Conservation (phyloP, 2,888 invertebrate species). For the Euproctis similis region DNA sequence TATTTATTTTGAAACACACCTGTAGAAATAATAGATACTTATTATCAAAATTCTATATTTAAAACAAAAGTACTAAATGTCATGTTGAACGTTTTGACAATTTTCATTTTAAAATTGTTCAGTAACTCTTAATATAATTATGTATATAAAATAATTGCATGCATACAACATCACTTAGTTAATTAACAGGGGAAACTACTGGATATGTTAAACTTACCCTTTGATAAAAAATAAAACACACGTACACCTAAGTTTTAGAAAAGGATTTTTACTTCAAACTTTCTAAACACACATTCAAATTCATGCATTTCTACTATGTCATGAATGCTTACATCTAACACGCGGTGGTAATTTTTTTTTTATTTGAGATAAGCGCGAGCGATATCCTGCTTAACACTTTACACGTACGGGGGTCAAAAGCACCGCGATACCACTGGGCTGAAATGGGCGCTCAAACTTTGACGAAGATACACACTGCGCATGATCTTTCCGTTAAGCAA, state of each 20-base stretch:
- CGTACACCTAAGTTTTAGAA: constrained; percentile 51
- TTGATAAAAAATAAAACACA: constrained; percentile 41
- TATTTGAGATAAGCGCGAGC: constrained; percentile 42
- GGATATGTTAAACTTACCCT: constrained; percentile 57
- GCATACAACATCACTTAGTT: constrained; percentile 26
- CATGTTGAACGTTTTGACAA: no score
- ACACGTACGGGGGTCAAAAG: constrained; percentile 37
- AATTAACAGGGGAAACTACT: constrained; percentile 40
- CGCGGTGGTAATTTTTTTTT: constrained; percentile 48
- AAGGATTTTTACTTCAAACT: constrained; percentile 31
- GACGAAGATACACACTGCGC: constrained; percentile 25
- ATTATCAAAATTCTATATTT: no score
- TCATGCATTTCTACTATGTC: constrained; percentile 49
- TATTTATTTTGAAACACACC: no score
- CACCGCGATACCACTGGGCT: constrained; percentile 47
- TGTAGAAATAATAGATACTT: no score
- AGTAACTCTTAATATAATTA: no score
- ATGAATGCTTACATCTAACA: constrained; percentile 68
- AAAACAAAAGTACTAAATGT: no score
- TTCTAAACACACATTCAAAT: constrained; percentile 64
- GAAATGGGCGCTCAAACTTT: constrained; percentile 20
- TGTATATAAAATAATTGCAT: constrained; percentile 13
- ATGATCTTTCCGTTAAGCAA: constrained; percentile 26
- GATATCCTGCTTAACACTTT: constrained; percentile 21
- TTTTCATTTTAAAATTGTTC: no score